These are phyloP conservation scores for Mus pahari DNA, from an alignment of 2,113 vertebrate genomes.

Conservation along the genomic window DNA sequence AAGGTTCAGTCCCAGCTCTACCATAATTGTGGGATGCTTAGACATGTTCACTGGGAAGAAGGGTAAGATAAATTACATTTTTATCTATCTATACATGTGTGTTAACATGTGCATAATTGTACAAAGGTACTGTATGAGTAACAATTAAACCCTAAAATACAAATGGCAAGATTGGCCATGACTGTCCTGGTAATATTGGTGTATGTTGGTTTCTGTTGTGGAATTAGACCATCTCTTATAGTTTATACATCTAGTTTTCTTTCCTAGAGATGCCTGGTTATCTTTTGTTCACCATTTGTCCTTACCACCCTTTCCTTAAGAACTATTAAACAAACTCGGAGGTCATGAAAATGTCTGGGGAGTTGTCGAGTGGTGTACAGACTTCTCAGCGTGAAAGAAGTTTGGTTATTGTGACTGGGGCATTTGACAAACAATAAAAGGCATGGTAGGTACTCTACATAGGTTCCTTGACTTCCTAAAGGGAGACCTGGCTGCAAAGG, in stretches of 20 bases:
- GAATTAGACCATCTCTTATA: neutral
- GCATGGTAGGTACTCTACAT: neutral
- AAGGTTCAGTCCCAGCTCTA: constrained; percentile 23
- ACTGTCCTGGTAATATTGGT: neutral
- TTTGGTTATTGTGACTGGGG: neutral
- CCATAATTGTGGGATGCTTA: neutral
- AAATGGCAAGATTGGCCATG: neutral
- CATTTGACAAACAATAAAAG: constrained; percentile 12
- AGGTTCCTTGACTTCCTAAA: constrained; percentile 23
- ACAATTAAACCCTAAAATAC: neutral
- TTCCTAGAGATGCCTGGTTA: neutral
- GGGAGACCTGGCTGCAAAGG: neutral
- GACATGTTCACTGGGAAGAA: neutral
- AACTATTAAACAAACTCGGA: neutral
- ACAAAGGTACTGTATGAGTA: neutral
- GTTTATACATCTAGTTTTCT: neutral
- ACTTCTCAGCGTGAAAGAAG: neutral
- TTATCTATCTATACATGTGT: neutral
- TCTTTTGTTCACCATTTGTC: neutral
- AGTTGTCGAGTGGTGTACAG: neutral
- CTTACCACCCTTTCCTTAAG: neutral
- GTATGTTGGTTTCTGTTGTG: neutral
- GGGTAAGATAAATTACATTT: neutral
- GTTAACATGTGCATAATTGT: neutral
- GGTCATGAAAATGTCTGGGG: neutral